Evolutionary conservation across 2,113 vertebrate genomes (phyloP), one percentile per base, ranked within the genome.

Genomic region (Tyrannus savana): DNA sequence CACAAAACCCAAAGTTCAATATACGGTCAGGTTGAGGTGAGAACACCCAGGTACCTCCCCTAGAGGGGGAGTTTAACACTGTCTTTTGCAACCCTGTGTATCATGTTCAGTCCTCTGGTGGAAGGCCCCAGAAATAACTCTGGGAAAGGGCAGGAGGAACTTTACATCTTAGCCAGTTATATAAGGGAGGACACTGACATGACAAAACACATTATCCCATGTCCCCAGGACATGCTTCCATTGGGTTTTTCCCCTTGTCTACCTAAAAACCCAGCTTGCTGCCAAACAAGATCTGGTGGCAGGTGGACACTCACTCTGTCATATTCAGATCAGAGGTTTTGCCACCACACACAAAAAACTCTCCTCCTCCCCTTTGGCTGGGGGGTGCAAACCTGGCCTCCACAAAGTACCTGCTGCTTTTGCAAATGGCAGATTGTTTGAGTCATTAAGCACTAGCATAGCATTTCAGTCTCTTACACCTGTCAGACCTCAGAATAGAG

Each of bases 21-120:
- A 49, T 3, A 18, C 0, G 0, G 37, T 31, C 24, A 58, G 19
- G 15, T 24, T n/a, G 11, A 24, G 25, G 19, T 21, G 25, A 16
- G 44, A 50, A 21, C 1, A 4, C 15, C 7, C 24, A 41, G 30
- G 7, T 30, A n/a, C 4, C 3, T 52, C 12, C 37, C 18, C 3
- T 13, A 10, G 10, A 4, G 5, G 7, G 7, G 12, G 10, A 23
- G 19, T 19, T 52, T 60, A 35, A 35, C 15, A 30, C 12, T 28
- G 31, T 19, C 37, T 46, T n/a, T 37, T 39, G 9, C 19, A 47
- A 42, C 19, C 19, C 15, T 12, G 19, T 50, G 24, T 7, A 35
- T 71, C 9, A 30, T 19, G 6, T 10, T 9, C 56, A 35, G 25
- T 31, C 16, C 11, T 24, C 12, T 52, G 25, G 37, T 35, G 25